A percentile compares a stretch with the other conserved stretches of the same genome.
phyloP scores from a whole-genome alignment of 2,888 invertebrate species.

The Tetragonula carbonaria region DNA sequence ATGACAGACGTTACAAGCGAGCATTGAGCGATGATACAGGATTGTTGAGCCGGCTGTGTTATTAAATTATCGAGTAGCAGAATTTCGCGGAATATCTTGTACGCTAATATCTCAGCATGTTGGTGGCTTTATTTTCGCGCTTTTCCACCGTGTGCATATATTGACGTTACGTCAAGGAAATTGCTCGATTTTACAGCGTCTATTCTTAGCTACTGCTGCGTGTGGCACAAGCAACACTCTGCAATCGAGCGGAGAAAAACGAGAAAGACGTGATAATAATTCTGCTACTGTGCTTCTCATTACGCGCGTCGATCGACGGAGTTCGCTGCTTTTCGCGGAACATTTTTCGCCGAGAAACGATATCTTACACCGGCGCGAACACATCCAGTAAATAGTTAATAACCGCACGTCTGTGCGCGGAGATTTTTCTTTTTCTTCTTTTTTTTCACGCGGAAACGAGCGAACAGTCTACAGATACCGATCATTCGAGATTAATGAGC shows the following conservation, averaged over 20 bases:
- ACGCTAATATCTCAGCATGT: no score
- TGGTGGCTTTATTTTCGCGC: background rate
- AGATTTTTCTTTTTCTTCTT: background rate
- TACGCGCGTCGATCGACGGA: background rate
- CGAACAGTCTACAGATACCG: background rate
- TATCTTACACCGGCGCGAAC: background rate
- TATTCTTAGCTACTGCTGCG: background rate
- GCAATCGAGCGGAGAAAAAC: background rate
- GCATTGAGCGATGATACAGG: background rate
- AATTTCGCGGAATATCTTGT: background rate
- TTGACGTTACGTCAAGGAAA: background rate
- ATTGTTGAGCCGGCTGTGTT: background rate
- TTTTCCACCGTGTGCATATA: background rate
- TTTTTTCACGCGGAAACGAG: background rate
- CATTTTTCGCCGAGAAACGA: background rate
- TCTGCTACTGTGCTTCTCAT: background rate
- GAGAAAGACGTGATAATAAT: background rate
- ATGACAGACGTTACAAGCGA: slow-evolving; percentile 25
- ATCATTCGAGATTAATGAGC: background rate
- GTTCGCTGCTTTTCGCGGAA: background rate
- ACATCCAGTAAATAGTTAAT: background rate
- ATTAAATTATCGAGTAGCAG: background rate
- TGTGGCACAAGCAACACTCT: background rate
- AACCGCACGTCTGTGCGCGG: background rate
- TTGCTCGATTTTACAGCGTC: background rate